These are phyloP conservation scores for Platyrinchus mystaceus DNA, from an alignment of 2,797 vertebrate species.

Conservation along the genomic window DNA sequence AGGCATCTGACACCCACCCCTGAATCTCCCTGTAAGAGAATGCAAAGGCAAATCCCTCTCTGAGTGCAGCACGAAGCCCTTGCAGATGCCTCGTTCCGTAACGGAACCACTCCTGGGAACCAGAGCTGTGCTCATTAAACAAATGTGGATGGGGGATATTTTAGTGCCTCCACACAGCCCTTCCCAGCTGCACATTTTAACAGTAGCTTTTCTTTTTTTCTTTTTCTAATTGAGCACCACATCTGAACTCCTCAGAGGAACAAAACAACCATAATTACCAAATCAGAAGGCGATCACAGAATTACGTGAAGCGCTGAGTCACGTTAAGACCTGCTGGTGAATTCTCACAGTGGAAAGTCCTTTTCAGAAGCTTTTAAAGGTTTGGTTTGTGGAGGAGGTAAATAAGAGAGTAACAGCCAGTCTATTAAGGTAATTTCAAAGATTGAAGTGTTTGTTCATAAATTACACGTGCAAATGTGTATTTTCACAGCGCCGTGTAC, in stretches of 20 bases:
- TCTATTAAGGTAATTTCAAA: not conserved
- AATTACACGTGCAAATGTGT: not conserved
- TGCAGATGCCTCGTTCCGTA: not conserved
- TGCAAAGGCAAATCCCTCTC: not conserved
- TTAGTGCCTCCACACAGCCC: not conserved
- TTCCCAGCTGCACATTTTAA: not conserved
- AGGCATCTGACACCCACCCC: not conserved
- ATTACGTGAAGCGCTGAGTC: not conserved
- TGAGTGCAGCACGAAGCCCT: not conserved
- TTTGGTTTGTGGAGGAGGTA: not conserved
- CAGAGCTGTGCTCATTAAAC: not conserved
- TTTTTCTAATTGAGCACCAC: not conserved
- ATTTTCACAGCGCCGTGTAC: rapidly evolving
- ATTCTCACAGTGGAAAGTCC: not conserved
- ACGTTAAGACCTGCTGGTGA: not conserved
- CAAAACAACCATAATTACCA: not conserved
- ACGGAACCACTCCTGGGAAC: not conserved
- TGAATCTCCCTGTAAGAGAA: not conserved
- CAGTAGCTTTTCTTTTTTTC: not conserved
- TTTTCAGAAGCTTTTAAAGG: not conserved
- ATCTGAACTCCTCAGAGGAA: not conserved
- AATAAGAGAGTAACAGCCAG: not conserved
- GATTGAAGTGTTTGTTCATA: not conserved
- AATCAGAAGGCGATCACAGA: not conserved
- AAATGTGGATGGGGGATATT: not conserved